Evolutionary conservation across 35 echinoderm and acorn worm species (phyloP).

Genomic region (Diadema setosum): DNA sequence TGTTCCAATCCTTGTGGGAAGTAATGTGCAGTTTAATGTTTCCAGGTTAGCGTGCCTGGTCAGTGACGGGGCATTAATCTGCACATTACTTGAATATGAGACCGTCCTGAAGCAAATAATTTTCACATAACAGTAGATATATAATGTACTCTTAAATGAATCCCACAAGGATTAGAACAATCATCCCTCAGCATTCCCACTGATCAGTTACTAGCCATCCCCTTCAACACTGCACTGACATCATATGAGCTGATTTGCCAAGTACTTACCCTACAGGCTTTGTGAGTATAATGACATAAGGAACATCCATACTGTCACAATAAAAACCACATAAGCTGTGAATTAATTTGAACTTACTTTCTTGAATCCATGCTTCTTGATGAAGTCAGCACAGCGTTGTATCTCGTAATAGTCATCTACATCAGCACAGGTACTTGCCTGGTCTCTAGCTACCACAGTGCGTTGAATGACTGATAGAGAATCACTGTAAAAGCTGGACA

Average conservation of each 20-base stretch:
- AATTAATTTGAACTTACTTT: slow-evolving; percentile 51
- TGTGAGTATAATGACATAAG: too few relatives aligned
- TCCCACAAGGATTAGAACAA: not conserved
- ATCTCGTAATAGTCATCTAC: slow-evolving; percentile 32
- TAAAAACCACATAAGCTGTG: not conserved
- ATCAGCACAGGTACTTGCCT: not conserved
- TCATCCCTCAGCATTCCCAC: not conserved
- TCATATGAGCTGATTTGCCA: not conserved
- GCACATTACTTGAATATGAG: too few relatives aligned
- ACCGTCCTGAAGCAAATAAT: too few relatives aligned
- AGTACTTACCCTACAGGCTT: not conserved
- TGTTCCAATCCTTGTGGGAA: too few relatives aligned
- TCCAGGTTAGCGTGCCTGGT: too few relatives aligned
- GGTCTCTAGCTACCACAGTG: not conserved
- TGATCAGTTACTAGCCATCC: not conserved
- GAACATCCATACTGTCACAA: not conserved
- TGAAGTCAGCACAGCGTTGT: slow-evolving; percentile 48
- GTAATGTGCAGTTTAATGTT: too few relatives aligned
- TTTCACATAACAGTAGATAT: too few relatives aligned
- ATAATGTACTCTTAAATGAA: too few relatives aligned
- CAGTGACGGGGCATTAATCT: too few relatives aligned
- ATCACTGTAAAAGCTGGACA: not conserved
- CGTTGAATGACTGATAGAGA: not conserved
- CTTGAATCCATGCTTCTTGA: slow-evolving; percentile 36
- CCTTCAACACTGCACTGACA: not conserved